These are phyloP conservation scores for Hymenopus coronatus DNA, from an alignment of 2,888 invertebrate species.

Conservation along the genomic window DNA sequence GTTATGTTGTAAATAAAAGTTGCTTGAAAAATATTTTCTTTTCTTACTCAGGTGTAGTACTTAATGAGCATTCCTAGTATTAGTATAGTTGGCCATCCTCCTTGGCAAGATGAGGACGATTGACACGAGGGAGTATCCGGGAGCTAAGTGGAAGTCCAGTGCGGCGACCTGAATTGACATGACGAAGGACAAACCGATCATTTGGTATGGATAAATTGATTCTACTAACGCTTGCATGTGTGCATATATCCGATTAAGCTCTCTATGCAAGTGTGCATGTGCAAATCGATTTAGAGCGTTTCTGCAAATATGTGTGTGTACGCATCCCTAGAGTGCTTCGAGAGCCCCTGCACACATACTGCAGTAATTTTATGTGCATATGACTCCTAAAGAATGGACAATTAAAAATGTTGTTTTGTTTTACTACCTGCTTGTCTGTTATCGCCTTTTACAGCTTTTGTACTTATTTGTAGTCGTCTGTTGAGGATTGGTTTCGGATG, in stretches of 20 bases:
- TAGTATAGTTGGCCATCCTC: background rate
- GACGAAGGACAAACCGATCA: background rate
- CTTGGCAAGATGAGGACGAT: background rate
- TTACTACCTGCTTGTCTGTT: no score
- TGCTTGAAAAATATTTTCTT: no score
- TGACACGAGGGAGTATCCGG: background rate
- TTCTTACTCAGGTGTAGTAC: no score
- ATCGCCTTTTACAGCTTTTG: no score
- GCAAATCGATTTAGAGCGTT: background rate
- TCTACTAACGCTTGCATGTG: no score
- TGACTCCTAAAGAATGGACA: no score
- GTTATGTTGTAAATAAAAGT: no score
- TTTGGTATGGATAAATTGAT: no score
- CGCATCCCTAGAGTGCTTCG: background rate
- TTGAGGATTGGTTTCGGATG: no score
- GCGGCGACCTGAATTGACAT: background rate
- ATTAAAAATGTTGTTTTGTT: no score
- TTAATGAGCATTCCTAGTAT: no score
- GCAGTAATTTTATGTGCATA: background rate
- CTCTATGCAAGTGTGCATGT: background rate
- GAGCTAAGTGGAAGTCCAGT: background rate
- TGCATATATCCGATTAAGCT: background rate
- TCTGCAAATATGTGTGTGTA: background rate
- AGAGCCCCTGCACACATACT: background rate
- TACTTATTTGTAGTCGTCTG: no score